Evolutionary conservation across 2,888 invertebrate species (phyloP).

Genomic region (Agrotis segetum): DNA sequence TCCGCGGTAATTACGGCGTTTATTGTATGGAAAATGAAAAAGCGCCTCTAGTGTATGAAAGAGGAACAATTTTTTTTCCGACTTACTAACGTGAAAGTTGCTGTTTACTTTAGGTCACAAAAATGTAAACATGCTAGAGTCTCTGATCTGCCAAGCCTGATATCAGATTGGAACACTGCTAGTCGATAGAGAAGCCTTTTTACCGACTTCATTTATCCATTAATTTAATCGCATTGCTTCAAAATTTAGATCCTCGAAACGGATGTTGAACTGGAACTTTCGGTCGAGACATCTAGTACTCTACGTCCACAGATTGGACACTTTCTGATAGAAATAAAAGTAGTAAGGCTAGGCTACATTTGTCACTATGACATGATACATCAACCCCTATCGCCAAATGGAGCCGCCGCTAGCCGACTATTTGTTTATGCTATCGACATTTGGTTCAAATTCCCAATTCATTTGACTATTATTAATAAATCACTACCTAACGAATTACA

Average conservation of each 20-base stretch:
- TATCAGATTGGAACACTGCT: neutral
- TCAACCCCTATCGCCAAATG: neutral
- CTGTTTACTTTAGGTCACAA: no score
- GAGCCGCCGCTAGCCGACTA: slow-evolving; percentile 7
- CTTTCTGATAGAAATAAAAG: neutral
- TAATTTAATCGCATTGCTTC: neutral
- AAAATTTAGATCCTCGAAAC: neutral
- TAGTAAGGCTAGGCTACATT: neutral
- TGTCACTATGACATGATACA: neutral
- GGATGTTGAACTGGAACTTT: neutral
- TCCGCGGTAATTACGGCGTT: no score
- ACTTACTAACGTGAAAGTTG: no score
- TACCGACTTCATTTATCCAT: no score
- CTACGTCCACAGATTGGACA: neutral
- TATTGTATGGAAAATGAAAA: no score
- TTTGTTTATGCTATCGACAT: slow-evolving; percentile 9
- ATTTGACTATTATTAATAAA: slow-evolving; percentile 30
- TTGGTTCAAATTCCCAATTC: slow-evolving; percentile 29
- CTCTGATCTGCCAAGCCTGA: neutral
- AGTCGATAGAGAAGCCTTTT: neutral
- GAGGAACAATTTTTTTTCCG: no score
- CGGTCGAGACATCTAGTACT: neutral
- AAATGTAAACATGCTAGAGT: no score
- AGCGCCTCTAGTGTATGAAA: no score
- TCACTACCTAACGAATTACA: slow-evolving; percentile 38